Evolutionary conservation across 2,888 invertebrate species (phyloP), one percentile per base, ranked within the genome.

Genomic region (Galerucella pusilla): DNA sequence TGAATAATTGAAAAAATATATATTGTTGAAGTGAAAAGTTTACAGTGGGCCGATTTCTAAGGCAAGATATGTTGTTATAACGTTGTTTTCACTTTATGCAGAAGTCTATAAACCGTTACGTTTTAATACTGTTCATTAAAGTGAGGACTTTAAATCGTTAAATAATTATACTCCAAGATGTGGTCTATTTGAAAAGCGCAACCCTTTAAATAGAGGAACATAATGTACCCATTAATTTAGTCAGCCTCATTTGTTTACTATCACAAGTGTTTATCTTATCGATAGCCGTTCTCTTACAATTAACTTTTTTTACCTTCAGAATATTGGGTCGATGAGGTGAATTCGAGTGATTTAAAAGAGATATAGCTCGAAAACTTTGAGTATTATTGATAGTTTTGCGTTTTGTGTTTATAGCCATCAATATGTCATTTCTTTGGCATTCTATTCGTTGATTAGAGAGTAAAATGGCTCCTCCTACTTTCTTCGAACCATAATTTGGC

Each of bases 391-490:
- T 77, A 45, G 80, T 78, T 73, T 82, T 82, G 69, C 82, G 80
- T 72, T 82, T 82, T 25, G 83, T 80, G 71, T 82, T 85, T 16
- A 85, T 83, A 42, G 85, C 84, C 79, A 83, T 81, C 73, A 86
- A 84, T 68, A 87, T 84, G 71, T 87, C 87, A 66, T 85, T 85
- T 71, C 85, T 81, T 76, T 87, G 87, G 63, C 83, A 83, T 75
- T 86, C 85, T 64, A 87, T 77, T 63, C 85, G 85, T 70, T 85
- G 86, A 77, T 85, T 86, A 65, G 91, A 90, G 80, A 91, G 83
- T 2, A 91, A 88, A 64, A 91, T 86, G 11, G 91, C 90, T 78
- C 90, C 89, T 66, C 91, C 91, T 61, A 91, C 88, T 83, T 90
- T 90, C 25, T 90, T 87, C 64, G 91, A 88, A 82, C 91, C 90